A percentile compares a stretch with the other conserved stretches of the same genome.
These are phyloP conservation scores for Gonioctena quinquepunctata DNA, from an alignment of 1,140 invertebrate species.

Conservation along the genomic window DNA sequence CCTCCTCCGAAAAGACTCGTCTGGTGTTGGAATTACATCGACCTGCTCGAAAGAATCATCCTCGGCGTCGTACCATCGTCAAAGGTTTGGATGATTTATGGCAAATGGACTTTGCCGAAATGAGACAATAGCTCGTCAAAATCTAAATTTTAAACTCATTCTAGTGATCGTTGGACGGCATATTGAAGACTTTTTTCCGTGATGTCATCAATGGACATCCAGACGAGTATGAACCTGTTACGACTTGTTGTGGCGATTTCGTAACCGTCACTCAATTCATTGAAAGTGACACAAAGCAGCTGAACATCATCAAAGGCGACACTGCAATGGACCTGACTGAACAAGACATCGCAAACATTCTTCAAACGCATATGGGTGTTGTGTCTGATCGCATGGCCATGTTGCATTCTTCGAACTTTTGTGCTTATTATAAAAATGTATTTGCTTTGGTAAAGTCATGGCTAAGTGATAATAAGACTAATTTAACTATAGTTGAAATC, in stretches of 20 bases:
- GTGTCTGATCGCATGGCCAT: neutral
- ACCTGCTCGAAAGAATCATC: too few species aligned
- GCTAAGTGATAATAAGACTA: neutral
- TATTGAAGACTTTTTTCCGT: too few species aligned
- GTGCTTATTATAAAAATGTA: too few species aligned
- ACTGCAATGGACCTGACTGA: neutral
- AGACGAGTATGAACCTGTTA: neutral
- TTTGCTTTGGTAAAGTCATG: neutral
- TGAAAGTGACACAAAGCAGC: neutral
- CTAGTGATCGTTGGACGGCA: too few species aligned
- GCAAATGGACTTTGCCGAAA: too few species aligned
- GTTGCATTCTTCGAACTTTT: neutral
- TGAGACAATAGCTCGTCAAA: too few species aligned
- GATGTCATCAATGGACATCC: neutral
- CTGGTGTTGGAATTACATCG: too few species aligned
- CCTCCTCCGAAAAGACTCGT: too few species aligned
- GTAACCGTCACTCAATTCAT: neutral
- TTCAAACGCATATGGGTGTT: neutral
- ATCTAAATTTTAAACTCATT: too few species aligned
- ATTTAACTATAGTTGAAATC: neutral
- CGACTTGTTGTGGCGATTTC: neutral
- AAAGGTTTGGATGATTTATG: too few species aligned
- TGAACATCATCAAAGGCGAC: neutral
- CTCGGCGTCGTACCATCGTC: too few species aligned
- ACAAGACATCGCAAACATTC: neutral